Evolutionary conservation across 2,888 invertebrate species (phyloP).

Genomic region (Clitarchus hookeri): DNA sequence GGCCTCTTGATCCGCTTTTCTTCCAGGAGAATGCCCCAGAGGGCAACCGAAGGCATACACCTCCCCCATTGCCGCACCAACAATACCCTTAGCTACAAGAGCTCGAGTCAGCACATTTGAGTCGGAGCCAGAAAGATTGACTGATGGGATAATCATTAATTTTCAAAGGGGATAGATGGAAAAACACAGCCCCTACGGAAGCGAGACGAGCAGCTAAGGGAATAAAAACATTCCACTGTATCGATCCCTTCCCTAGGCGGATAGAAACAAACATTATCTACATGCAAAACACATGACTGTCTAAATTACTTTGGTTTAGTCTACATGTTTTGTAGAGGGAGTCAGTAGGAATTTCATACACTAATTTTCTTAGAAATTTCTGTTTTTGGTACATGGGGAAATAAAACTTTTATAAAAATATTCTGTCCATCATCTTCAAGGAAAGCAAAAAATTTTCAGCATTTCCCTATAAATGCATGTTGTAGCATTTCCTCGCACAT

Average conservation of each 20-base stretch:
- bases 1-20: no score
- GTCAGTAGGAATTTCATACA: not conserved
- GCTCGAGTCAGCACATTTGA: not conserved
- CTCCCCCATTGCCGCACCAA: not conserved
- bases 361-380: no score
- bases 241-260: no score
- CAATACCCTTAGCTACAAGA: not conserved
- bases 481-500: no score
- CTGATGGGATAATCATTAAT: conserved; percentile 7
- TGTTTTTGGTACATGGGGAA: no score
- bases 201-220: not conserved
- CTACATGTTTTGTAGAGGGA: not conserved
- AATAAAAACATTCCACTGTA: not conserved
- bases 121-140: not conserved
- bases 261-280: not conserved
- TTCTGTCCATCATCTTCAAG: no score
- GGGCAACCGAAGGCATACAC: no score
- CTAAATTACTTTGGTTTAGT: not conserved
- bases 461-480: no score
- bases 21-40: no score
- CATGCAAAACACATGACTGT: not conserved
- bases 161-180: not conserved
- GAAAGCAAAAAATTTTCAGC: no score
- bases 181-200: not conserved
- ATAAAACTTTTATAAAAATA: no score